Base-by-base conservation (phyloP, 2,888 invertebrate genomes). In the Drosophila niveifrons region DNA sequence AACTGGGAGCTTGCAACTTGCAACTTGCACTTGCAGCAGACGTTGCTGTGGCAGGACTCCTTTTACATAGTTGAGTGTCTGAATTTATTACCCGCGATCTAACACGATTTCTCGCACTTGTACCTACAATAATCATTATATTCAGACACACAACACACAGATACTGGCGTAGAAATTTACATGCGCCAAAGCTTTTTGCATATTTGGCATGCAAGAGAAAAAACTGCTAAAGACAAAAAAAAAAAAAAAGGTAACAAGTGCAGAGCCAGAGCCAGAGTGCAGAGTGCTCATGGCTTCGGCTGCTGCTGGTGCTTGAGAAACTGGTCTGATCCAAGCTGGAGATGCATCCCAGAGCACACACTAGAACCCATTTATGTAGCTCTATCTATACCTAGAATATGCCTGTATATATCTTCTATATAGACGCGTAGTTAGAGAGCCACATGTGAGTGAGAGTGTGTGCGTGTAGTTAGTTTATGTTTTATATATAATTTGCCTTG, bases 51-150 rank as follows among this genome's bases (percentile, higher is more conserved):
- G 75, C 78, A 84, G 78, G 71, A 81, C 84, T 88, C 81, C 81
- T 75, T 82, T 86, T 78, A 81, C 88, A 89, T 90, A 80, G 90
- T 87, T 86, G 90, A 85, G 90, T 87, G 90, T 90, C 90, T 84
- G 82, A 90, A 90, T 90, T 90, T 90, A 90, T 90, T 91, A 90
- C 91, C 89, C 88, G 89, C 90, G 89, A 91, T 91, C 90, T 90
- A 91, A 90, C 90, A 91, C 90, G 90, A 90, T 90, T 90, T 83
- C 89, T 91, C 90, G 91, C 90, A 90, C 91, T 90, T 90, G 90
- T 90, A 90, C 89, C 88, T 90, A 82, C 90, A 88, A 88, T 90
- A 90, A 88, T 89, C 88, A 89, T 90, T 90, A 89, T 84, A 83
- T 85, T 82, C 81, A 81, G 71, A 81, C 73, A 75, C 75, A 86